phyloP scores from a whole-genome alignment of 2,113 vertebrate species.

The Plecotus auritus region DNA sequence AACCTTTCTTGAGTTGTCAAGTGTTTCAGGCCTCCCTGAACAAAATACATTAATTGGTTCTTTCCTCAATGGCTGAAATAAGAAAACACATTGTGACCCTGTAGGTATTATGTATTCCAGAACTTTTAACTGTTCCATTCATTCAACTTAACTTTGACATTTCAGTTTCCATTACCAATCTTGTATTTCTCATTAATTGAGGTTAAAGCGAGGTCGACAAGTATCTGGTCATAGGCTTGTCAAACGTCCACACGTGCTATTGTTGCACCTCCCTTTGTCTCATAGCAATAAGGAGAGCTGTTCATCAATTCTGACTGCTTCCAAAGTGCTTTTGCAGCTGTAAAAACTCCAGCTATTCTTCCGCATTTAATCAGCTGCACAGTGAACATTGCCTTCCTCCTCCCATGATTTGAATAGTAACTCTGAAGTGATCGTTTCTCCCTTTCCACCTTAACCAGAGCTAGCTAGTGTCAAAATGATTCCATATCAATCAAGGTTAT shows the following conservation, averaged over 20 bases:
- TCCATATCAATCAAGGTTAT: not conserved
- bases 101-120: not conserved
- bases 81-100: not conserved
- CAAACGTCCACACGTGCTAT: not conserved
- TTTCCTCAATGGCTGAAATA: not conserved
- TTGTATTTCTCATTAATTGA: constrained; percentile 52
- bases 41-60: not conserved
- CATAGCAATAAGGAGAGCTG: not conserved
- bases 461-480: not conserved
- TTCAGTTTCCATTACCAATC: constrained; percentile 1
- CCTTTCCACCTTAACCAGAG: not conserved
- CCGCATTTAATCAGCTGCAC: constrained; percentile 5
- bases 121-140: not conserved
- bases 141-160: constrained; percentile 28
- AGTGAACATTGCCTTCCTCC: not conserved
- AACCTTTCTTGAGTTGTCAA: not conserved
- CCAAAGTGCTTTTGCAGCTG: constrained; percentile 25
- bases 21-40: not conserved
- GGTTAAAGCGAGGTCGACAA: constrained; percentile 32
- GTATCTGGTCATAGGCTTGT: constrained; percentile 13
- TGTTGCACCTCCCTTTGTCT: constrained; percentile 38
- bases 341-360: constrained; percentile 22
- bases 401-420: constrained; percentile 17
- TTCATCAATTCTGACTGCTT: constrained; percentile 24
- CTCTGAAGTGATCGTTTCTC: not conserved